A percentile compares a stretch with the other conserved stretches of the same genome.
These are phyloP conservation scores for Bacillus rossius DNA, from an alignment of 1,140 invertebrate species.

Conservation along the genomic window DNA sequence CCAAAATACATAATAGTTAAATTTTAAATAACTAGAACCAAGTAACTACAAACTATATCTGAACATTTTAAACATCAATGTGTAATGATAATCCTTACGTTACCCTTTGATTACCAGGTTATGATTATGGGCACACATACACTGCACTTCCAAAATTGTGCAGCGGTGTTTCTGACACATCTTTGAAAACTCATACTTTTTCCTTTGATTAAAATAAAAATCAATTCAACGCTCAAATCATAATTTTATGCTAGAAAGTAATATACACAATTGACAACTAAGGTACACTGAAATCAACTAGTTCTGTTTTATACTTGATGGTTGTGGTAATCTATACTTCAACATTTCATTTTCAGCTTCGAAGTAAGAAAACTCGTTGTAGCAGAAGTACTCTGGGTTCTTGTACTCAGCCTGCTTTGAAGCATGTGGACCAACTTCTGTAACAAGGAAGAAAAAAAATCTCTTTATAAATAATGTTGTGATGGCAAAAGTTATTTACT, in stretches of 20 bases:
- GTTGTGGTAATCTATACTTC: slow-evolving; percentile 67
- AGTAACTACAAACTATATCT: no score
- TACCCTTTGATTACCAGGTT: no score
- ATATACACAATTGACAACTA: background rate
- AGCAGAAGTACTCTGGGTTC: slow-evolving; percentile 82
- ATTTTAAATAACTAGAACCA: no score
- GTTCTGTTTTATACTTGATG: slow-evolving; percentile 50
- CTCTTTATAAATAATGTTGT: no score
- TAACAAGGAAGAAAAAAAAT: slow-evolving; percentile 17
- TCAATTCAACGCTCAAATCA: background rate
- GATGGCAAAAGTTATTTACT: no score
- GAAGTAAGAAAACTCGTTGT: slow-evolving; percentile 68
- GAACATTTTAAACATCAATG: no score
- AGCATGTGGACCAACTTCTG: slow-evolving; percentile 66
- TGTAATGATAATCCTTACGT: no score
- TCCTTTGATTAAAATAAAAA: background rate
- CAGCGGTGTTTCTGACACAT: no score
- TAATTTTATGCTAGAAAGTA: background rate
- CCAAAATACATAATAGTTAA: no score
- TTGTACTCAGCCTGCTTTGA: slow-evolving; percentile 69
- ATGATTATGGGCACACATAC: no score
- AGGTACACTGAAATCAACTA: slow-evolving; percentile 17
- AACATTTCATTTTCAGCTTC: slow-evolving; percentile 82
- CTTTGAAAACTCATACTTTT: background rate
- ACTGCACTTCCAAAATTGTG: no score